A percentile compares a stretch with the other conserved stretches of the same genome.
Evolutionary conservation across 53 echinoderm and acorn worm species (phyloP).

Genomic region (Apostichopus leukothele): DNA sequence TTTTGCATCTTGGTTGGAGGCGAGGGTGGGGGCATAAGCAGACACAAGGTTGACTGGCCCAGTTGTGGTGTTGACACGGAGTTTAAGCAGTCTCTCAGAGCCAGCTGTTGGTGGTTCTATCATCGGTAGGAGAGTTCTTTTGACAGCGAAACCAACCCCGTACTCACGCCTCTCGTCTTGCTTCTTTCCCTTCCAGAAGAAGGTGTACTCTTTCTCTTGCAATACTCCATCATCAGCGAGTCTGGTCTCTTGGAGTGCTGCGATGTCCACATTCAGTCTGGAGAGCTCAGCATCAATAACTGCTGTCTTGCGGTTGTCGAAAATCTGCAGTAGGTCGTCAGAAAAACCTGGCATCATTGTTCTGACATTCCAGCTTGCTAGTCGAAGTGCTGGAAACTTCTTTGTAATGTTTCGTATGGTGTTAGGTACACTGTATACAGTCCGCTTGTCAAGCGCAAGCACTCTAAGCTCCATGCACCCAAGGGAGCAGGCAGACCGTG

Average conservation of each 20-base stretch:
- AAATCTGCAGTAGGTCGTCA: conserved; percentile 34
- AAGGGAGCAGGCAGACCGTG: conserved; percentile 46
- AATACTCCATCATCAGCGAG: conserved; percentile 29
- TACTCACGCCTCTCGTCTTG: conserved; percentile 28
- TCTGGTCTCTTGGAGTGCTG: conserved; percentile 51
- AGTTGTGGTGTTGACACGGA: conserved; percentile 20
- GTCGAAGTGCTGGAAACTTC: neutral
- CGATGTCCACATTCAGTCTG: conserved; percentile 43
- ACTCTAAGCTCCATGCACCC: conserved; percentile 14
- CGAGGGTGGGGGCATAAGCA: conserved; percentile 40
- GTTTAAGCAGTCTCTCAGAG: conserved; percentile 4
- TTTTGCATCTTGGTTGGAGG: conserved; percentile 4
- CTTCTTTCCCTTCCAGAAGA: conserved; percentile 52
- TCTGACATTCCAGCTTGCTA: too few species aligned
- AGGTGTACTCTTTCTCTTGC: conserved; percentile 49
- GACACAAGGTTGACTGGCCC: conserved; percentile 21
- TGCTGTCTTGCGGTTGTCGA: conserved; percentile 43
- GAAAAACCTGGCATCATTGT: neutral
- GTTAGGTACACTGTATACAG: too few species aligned
- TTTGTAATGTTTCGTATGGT: neutral
- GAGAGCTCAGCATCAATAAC: conserved; percentile 48
- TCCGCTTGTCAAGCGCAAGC: too few species aligned
- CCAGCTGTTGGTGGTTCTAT: conserved; percentile 34
- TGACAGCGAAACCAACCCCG: conserved; percentile 44
- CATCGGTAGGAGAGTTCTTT: conserved; percentile 2